Base-by-base conservation (phyloP, 2,888 invertebrate species). In the Drosophila yooni region DNA sequence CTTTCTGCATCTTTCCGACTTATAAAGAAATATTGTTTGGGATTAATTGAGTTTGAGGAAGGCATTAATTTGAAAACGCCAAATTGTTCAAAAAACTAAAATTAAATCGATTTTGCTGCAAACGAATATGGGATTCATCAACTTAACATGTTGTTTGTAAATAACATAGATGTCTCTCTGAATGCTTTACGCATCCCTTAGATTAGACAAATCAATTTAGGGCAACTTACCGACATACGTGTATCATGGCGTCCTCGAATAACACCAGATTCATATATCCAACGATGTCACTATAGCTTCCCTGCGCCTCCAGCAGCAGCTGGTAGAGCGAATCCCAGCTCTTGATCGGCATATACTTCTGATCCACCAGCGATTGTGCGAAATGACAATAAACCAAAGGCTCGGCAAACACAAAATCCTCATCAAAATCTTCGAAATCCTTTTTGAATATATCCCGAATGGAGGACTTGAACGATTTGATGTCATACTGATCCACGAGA, bases 191-290 rank as follows among this genome's bases (percentile, higher is more conserved):
- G 7, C 3, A 46, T 21, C 3, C 7, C 46, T 15, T 15, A 8
- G 46, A 2, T 46, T 46, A 7, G 1, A 3, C 0, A 15, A 43
- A 43, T 11, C 5, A 11, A 11, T 5, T 5, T 43, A 1, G 11
- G 18, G 31, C 6, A 1, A 62, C 83, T 91, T 82, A 95, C 95
- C 97, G 95, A 93, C 97, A 97, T 57, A 99, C 96, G 92, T 99
- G 98, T 83, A 96, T 95, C 96, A 99, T 98, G 8, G 99, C 99
- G 92, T 99, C 99, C 91, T 98, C 98, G 91, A 99, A 99, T 34
- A 99, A 94, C 10, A 99, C 98, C 63, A 99, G 94, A 93, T 98
- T 98, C 98, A 99, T 98, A 1, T 97, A 96, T 2, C 98, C 97
- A 25, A 97, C 95, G 63, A 98, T 94, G 91, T 99, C 99, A 91